Base-by-base conservation (phyloP, 1,140 invertebrate genomes). In the Cydia fagiglandana region DNA sequence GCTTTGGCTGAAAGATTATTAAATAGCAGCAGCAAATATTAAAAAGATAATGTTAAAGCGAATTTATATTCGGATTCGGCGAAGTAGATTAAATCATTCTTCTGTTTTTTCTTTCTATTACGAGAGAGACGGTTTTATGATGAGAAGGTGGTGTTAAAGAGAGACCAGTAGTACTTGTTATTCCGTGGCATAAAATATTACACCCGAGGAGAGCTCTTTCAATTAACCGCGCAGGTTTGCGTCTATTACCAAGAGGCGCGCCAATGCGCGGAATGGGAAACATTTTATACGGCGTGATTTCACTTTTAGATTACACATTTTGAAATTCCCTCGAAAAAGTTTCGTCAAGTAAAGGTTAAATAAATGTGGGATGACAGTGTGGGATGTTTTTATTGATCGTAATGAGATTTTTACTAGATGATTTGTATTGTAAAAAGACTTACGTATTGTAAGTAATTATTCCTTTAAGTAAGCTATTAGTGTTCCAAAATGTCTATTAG, bases 221-320 rank as follows among this genome's bases (percentile, higher is more conserved):
- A 91, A 91, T 92, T 92, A 92, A 89, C 85, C 78, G 87, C 88
- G 85, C 86, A 88, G 85, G 87, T 91, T 90, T 86, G 88, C 86
- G 86, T 88, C 85, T 24, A 61, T 82, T 84, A 82, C 83, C 79
- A 87, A 86, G 86, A 78, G 81, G 84, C 78, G 78, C 83, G 80
- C 53, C 79, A 80, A 76, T 82, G 83, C 83, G 77, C 64, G 80
- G 80, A 76, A 79, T 73, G 78, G 75, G 76, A 82, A 88, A 86
- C 83, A 85, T 85, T 86, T 84, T 84, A 85, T 83, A 84, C 78
- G 78, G 70, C 76, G 77, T 76, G 75, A 81, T 84, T 78, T 64
- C 56, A 47, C 66, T 78, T 64, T 28, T 24, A 64, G 28, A 76
- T 66, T 76, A 41, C 38, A 41, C 10, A 78, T 47, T 76, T 78